Conservation (phyloP, 2,888 invertebrate species). For the Phortica magna region DNA sequence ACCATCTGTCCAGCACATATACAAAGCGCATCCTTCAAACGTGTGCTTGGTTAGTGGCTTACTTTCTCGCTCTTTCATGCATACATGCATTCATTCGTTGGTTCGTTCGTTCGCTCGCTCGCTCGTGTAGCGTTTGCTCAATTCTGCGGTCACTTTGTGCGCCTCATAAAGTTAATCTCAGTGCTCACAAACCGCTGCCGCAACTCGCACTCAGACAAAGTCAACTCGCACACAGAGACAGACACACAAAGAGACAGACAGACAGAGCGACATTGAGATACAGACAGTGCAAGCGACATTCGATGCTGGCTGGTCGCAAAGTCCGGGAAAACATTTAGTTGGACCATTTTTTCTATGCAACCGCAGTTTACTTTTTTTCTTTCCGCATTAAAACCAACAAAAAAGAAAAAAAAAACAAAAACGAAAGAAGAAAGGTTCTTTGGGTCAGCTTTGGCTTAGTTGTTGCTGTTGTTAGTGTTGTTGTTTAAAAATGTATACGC, state of each 20-base stretch:
- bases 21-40: neutral
- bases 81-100: neutral
- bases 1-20: neutral
- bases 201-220: conserved; percentile 1
- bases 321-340: conserved; percentile 18
- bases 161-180: conserved; percentile 71
- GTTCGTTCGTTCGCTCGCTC: neutral
- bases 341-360: neutral
- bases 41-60: no score
- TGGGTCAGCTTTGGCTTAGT: conserved; percentile 4
- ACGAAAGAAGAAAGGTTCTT: conserved; percentile 8
- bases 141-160: conserved; percentile 71
- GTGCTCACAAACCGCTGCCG: conserved; percentile 51
- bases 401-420: neutral
- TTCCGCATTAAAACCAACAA: neutral
- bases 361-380: conserved; percentile 11
- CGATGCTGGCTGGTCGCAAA: neutral
- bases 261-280: no score
- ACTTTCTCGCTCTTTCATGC: neutral
- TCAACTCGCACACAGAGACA: neutral
- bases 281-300: no score
- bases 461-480: conserved; percentile 10
- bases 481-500: conserved; percentile 7
- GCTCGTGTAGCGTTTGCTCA: conserved; percentile 52
- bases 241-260: neutral